phyloP scores from a whole-genome alignment of 1,140 invertebrate species.

The Orchesella cincta region DNA sequence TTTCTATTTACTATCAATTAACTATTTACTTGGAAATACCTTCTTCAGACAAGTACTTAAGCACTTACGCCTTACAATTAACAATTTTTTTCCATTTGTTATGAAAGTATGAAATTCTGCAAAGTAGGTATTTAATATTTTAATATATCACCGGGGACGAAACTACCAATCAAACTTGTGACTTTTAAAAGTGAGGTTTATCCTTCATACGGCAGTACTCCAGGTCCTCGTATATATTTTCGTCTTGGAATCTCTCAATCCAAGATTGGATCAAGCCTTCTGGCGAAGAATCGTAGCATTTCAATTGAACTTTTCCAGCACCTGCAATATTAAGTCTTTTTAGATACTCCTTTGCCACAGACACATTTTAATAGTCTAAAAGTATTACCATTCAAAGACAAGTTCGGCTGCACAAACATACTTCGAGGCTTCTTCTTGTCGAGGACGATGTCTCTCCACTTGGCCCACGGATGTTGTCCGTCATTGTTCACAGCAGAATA shows the following conservation, averaged over 20 bases:
- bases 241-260: conserved; percentile 70
- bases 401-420: conserved; percentile 86
- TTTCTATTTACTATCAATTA: no score
- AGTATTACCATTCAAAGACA: neutral
- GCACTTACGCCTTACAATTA: no score
- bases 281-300: conserved; percentile 71
- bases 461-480: conserved; percentile 68
- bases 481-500: conserved; percentile 75
- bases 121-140: no score
- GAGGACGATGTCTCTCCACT: conserved; percentile 83
- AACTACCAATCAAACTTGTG: no score
- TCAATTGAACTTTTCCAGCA: conserved; percentile 64
- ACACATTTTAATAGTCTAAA: neutral
- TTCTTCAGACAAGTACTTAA: no score
- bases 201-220: neutral
- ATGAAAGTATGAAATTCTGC: no score
- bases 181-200: neutral
- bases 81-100: no score
- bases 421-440: conserved; percentile 85
- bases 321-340: conserved; percentile 60
- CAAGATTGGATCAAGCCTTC: conserved; percentile 81
- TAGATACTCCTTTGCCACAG: neutral
- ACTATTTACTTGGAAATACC: no score
- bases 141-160: no score
- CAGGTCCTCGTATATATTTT: neutral